These are phyloP conservation scores for Perca fluviatilis DNA, from an alignment of 2,113 vertebrate genomes.

Conservation along the genomic window DNA sequence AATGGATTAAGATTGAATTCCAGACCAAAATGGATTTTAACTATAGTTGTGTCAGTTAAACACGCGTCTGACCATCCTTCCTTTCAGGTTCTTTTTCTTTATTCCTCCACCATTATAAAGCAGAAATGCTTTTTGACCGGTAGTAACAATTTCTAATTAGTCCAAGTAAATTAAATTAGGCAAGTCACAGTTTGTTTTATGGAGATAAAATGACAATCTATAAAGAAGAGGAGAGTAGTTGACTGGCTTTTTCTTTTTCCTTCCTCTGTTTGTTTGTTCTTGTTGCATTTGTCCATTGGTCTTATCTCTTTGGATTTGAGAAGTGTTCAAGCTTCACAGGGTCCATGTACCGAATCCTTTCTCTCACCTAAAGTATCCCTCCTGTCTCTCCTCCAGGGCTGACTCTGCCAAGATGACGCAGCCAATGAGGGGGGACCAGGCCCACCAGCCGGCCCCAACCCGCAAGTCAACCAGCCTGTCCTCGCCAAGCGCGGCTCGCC, in stretches of 20 bases:
- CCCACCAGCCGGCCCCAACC: constrained; percentile 82
- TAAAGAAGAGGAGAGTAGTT: neutral
- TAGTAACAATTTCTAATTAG: neutral
- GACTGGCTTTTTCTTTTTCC: neutral
- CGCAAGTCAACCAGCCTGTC: constrained; percentile 88
- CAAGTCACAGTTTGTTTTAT: neutral
- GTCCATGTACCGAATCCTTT: constrained; percentile 12
- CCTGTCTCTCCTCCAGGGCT: constrained; percentile 80
- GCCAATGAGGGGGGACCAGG: constrained; percentile 86
- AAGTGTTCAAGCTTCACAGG: neutral
- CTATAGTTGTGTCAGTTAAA: neutral
- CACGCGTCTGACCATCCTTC: neutral
- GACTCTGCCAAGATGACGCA: constrained; percentile 91
- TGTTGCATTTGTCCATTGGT: neutral
- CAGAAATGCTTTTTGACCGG: neutral
- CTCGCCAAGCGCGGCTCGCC: constrained; percentile 91
- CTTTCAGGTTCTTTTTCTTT: neutral
- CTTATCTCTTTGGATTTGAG: neutral
- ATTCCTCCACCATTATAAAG: neutral
- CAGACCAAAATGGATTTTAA: neutral
- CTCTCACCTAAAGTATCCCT: constrained; percentile 17
- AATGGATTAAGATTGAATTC: neutral
- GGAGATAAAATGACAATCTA: neutral
- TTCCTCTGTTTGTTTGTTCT: neutral
- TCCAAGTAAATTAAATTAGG: neutral